Conservation (phyloP, 2,797 vertebrate genomes). For the Gorsachius magnificus region DNA sequence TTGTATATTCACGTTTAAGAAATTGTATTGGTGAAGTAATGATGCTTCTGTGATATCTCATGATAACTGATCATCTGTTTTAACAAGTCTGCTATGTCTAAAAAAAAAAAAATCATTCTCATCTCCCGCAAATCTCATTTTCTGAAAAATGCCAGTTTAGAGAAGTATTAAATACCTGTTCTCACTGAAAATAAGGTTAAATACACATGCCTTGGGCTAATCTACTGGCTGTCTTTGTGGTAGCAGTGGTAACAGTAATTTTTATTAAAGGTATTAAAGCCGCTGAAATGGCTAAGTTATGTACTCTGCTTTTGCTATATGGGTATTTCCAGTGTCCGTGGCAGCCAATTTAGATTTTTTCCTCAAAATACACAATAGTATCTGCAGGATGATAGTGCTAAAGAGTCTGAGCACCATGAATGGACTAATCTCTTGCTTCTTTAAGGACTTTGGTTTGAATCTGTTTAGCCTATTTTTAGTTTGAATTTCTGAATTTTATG, state of each 20-base stretch:
- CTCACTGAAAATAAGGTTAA: constrained; percentile 52
- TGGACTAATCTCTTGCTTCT: not conserved
- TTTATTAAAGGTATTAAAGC: constrained; percentile 34
- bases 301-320: not conserved
- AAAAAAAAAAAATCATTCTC: constrained; percentile 49
- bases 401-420: not conserved
- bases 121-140: constrained; percentile 60
- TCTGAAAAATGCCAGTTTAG: constrained; percentile 59
- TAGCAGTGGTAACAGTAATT: not conserved
- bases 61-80: constrained; percentile 67
- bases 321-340: not conserved
- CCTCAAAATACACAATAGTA: not conserved
- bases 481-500: not conserved
- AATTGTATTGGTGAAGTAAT: constrained; percentile 59
- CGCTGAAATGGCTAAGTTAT: not conserved
- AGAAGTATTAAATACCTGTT: constrained; percentile 28
- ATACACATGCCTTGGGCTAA: constrained; percentile 8
- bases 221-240: not conserved
- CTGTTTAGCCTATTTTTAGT: not conserved
- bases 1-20: constrained; percentile 64
- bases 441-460: not conserved
- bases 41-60: constrained; percentile 65
- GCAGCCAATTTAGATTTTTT: not conserved
- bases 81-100: constrained; percentile 56
- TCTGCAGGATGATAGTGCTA: not conserved